phyloP scores from a whole-genome alignment of 2,113 vertebrate species.

The Nipponia nippon region DNA sequence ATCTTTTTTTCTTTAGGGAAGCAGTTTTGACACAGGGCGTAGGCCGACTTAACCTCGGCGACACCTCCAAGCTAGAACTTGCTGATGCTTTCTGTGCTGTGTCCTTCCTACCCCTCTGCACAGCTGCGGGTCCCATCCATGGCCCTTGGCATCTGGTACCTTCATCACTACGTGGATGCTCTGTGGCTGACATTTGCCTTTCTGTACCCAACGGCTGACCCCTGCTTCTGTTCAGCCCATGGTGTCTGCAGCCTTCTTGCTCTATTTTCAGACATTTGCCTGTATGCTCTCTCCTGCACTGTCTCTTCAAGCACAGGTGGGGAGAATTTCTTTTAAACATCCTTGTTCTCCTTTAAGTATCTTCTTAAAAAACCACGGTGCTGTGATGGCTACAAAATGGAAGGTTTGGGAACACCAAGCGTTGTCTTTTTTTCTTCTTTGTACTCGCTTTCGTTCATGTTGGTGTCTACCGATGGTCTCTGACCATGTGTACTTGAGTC shows the following conservation, averaged over 20 bases:
- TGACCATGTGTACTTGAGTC: fast-evolving
- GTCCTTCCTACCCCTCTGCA: background rate
- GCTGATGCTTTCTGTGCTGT: background rate
- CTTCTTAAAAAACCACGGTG: background rate
- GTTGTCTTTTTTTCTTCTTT: background rate
- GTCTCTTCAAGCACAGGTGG: background rate
- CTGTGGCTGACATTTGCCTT: background rate
- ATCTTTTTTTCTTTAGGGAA: no score
- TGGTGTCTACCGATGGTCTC: background rate
- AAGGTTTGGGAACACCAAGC: background rate
- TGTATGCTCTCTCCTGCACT: background rate
- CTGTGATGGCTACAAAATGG: background rate
- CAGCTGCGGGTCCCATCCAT: background rate
- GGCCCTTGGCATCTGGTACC: background rate
- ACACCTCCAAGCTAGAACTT: no score
- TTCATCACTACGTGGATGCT: background rate
- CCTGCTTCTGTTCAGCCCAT: background rate
- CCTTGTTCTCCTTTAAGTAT: background rate
- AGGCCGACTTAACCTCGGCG: no score
- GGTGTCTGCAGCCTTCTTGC: background rate
- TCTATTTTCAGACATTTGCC: background rate
- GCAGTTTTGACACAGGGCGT: no score
- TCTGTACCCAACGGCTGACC: fast-evolving
- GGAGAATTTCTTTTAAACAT: background rate
- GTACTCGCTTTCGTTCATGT: background rate